These are phyloP conservation scores for Drepana arcuata DNA, from an alignment of 1,140 invertebrate genomes.

Conservation along the genomic window DNA sequence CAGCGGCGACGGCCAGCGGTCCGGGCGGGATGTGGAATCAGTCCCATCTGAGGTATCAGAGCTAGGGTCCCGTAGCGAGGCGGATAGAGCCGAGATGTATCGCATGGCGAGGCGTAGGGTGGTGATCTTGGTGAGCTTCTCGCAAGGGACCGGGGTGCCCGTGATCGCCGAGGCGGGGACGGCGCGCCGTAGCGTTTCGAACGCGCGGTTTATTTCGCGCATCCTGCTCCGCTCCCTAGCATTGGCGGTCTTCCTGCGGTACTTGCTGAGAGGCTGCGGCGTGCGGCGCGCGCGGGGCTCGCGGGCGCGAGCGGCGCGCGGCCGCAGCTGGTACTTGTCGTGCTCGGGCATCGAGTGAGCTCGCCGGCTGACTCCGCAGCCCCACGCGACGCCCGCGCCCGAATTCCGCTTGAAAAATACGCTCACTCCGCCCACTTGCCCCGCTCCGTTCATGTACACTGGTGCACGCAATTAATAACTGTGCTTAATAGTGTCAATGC, in stretches of 20 bases:
- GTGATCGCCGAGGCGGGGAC: constrained; percentile 77
- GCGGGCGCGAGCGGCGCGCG: constrained; percentile 53
- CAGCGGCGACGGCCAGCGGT: constrained; percentile 56
- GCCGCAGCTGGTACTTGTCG: constrained; percentile 69
- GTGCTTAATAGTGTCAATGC: too few relatives aligned
- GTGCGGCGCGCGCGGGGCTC: constrained; percentile 49
- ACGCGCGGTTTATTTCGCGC: constrained; percentile 91
- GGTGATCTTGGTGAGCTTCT: constrained; percentile 91
- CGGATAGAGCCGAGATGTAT: constrained; percentile 81
- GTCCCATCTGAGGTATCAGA: too few relatives aligned
- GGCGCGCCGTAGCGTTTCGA: constrained; percentile 82
- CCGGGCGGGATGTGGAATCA: constrained; percentile 23
- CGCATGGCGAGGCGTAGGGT: constrained; percentile 89
- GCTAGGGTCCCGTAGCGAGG: constrained; percentile 42
- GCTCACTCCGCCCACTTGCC: constrained; percentile 61
- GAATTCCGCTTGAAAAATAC: constrained; percentile 57
- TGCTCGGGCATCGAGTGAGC: constrained; percentile 62
- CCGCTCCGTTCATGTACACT: constrained; percentile 56
- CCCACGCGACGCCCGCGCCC: constrained; percentile 47
- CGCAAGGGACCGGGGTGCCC: constrained; percentile 70
- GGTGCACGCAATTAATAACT: constrained; percentile 8
- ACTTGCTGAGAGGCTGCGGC: constrained; percentile 89
- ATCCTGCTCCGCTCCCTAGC: constrained; percentile 88
- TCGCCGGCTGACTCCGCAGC: constrained; percentile 11
- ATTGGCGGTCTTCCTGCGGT: constrained; percentile 91